Percentiles rank a stretch among this genome's conserved stretches.
Conservation (phyloP, 2,888 invertebrate species). For the Ectemnius lituratus region DNA sequence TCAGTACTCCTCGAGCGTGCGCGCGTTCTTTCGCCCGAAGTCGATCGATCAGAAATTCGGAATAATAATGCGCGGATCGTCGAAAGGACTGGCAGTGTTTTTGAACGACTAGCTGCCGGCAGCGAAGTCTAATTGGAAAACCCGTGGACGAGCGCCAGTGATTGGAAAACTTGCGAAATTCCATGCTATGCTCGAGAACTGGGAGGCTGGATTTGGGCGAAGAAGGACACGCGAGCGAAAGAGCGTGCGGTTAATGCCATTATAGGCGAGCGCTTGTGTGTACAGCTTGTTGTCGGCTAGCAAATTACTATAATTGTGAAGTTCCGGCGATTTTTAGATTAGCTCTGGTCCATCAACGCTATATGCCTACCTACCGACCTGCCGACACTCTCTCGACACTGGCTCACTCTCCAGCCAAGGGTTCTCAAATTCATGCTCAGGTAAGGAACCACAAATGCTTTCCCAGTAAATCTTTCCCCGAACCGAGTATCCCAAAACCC, state of each 20-base stretch:
- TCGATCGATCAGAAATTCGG: neutral
- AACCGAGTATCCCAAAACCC: conserved; percentile 9
- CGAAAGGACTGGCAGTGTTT: too few relatives aligned
- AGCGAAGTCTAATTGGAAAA: too few relatives aligned
- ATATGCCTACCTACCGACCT: conserved; percentile 68
- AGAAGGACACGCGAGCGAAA: conserved; percentile 65
- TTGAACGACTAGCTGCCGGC: too few relatives aligned
- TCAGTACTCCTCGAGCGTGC: neutral
- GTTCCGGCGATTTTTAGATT: conserved; percentile 78
- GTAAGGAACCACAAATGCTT: conserved; percentile 8
- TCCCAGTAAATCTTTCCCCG: neutral
- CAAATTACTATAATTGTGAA: conserved; percentile 77
- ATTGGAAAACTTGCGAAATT: conserved; percentile 2
- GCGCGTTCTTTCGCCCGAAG: neutral
- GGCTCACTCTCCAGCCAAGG: conserved; percentile 37
- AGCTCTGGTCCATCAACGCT: conserved; percentile 77
- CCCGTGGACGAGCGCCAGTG: neutral
- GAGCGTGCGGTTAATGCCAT: conserved; percentile 65
- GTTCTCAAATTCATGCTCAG: conserved; percentile 63
- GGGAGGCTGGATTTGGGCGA: conserved; percentile 34
- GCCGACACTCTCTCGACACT: conserved; percentile 64
- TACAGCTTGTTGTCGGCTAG: conserved; percentile 76
- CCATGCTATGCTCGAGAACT: neutral
- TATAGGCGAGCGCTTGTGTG: conserved; percentile 66
- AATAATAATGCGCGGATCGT: neutral